Evolutionary conservation across 2,113 vertebrate genomes (phyloP), one percentile per base, ranked within the genome.

Genomic region (Xerus inauris): DNA sequence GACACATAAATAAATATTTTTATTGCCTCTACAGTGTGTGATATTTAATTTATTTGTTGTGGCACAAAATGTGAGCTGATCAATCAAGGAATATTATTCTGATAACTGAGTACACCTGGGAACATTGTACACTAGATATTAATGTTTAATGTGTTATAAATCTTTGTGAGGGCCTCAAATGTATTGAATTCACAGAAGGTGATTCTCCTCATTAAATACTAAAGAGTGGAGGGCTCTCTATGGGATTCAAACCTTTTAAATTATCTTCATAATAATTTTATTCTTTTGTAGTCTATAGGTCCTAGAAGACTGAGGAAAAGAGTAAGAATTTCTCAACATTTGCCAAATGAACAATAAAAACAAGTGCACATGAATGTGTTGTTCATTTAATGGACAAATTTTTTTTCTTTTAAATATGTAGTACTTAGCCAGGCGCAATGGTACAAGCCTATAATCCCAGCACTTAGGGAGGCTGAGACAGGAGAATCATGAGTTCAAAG

Each of bases 81-180:
- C 94, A 97, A 95, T 97, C 97, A 97, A 98, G 98, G 97, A 98
- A 97, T 98, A 98, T 98, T 98, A 98, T 98, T 98, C 98, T 98
- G 97, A 98, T 97, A 98, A 94, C 91, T 97, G 96, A 79, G 22
- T 97, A 97, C 94, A 98, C 96, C 91, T 94, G 97, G 97, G 97
- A 96, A 97, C 86, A 59, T 0, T 97, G 79, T 97, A 98, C 94
- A 98, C 79, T 97, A 93, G 94, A 98, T 98, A 97, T 98, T 97
- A 97, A 80, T 42, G 40, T 97, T 93, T 98, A 98, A 98, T 98
- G 97, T 91, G 84, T 88, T 96, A 98, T 98, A 98, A 98, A 98
- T 98, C 97, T 98, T 97, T 97, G 94, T 97, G 97, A 98, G 95
- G 95, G 91, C 86, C 91, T 98, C 97, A 98, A 42, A 62, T 98